Evolutionary conservation across 2,113 vertebrate genomes (phyloP), one percentile per base, ranked within the genome.

Genomic region (Corythoichthys haematopterus): DNA sequence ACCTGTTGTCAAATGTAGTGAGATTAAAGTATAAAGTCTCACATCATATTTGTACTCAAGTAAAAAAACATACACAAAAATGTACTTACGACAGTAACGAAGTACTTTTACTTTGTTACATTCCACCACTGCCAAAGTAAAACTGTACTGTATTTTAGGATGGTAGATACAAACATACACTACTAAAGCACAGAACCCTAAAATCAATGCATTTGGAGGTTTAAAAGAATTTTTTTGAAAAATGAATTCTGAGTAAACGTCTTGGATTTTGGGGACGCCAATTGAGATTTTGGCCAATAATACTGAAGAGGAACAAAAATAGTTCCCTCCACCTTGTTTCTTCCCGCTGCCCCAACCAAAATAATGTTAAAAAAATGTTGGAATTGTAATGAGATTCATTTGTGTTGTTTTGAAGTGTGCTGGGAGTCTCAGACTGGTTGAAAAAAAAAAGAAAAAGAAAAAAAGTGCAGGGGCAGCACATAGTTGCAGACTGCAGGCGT

Each of bases 401-500:
- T 40, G 36, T 40, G n/a, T 33, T n/a, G 2, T 33, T 57, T 57
- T 57, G 9, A 57, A 28, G n/a, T 33, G 58, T 60, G 36, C 35
- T 40, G 37, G 2, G 13, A 37, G 57, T 35, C 36, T 59, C 50
- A 52, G 2, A n/a, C 50, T 52, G 28, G 52, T 35, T 55, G 11
- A 33, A 35, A 35, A 55, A 55, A 9, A 10, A n/a, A 6, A 6
- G 16, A 2, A 88, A 85, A 2, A 11, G 10, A 53, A 16, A 51
- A 81, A 93, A 91, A 93, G 83, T 72, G 72, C 84, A 76, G 56
- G 71, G 82, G 81, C 80, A 82, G 88, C 66, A 71, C 71, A 91
- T 93, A 90, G 83, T 83, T 91, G 77, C 71, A 82, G 81, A 87
- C 88, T 89, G 85, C 90, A 76, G 85, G 81, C 81, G 85, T 84